A percentile compares a stretch with the other conserved stretches of the same genome.
phyloP scores from a whole-genome alignment of 2,797 vertebrate genomes.

The Sebastes glaucus region DNA sequence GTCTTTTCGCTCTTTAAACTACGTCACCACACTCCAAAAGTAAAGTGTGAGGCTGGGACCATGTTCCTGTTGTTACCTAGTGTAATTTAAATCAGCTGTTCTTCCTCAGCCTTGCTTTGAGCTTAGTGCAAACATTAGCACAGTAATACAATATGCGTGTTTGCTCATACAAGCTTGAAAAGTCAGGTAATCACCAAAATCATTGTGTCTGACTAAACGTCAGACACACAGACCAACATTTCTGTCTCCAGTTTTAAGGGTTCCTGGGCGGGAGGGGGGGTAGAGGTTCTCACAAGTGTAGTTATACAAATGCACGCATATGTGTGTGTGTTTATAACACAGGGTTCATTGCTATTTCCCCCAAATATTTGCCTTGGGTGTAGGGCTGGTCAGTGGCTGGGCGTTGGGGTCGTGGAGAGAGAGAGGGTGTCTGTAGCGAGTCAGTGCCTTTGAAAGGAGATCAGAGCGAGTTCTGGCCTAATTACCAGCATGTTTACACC shows the following conservation, averaged over 20 bases:
- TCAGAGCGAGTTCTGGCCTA: constrained; percentile 63
- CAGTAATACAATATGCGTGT: neutral
- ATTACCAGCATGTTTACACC: constrained; percentile 70
- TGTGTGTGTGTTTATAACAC: constrained; percentile 24
- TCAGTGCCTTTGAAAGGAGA: constrained; percentile 63
- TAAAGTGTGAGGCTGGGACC: neutral
- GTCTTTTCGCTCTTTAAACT: no score
- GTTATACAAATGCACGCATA: neutral
- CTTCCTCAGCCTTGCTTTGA: neutral
- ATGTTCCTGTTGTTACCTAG: neutral
- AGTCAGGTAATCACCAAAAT: neutral
- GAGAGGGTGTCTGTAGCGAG: constrained; percentile 45
- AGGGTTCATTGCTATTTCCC: constrained; percentile 50
- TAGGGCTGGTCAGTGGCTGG: constrained; percentile 47
- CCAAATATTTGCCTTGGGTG: constrained; percentile 72
- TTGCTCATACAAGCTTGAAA: neutral
- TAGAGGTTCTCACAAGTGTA: constrained; percentile 9
- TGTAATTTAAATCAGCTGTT: neutral
- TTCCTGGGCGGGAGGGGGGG: neutral
- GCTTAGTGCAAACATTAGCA: neutral
- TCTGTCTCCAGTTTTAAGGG: neutral
- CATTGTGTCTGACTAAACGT: neutral
- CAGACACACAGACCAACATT: neutral
- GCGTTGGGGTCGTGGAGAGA: constrained; percentile 30
- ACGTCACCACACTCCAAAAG: neutral